Evolutionary conservation across 2,113 vertebrate species (phyloP).

Genomic region (Eclectus roratus): DNA sequence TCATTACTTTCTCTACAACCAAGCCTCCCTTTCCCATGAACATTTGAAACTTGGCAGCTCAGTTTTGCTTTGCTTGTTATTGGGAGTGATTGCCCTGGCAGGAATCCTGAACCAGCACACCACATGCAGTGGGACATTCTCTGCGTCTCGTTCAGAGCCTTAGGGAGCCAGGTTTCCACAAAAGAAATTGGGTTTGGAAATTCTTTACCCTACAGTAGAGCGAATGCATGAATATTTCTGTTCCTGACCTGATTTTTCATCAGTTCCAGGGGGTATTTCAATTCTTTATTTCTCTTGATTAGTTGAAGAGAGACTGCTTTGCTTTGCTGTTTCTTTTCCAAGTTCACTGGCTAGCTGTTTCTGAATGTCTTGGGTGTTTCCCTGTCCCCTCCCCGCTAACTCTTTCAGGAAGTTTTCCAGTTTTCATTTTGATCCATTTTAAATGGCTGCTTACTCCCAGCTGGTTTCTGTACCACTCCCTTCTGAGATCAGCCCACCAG

Average conservation of each 20-base stretch:
- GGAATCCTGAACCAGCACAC: constrained; percentile 44
- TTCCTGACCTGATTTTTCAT: constrained; percentile 49
- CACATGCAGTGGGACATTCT: constrained; percentile 57
- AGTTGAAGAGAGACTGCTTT: background rate
- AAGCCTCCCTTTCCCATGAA: background rate
- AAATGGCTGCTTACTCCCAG: constrained; percentile 5
- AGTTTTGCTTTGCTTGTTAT: constrained; percentile 39
- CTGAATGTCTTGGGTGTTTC: constrained; percentile 38
- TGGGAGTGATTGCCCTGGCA: constrained; percentile 37
- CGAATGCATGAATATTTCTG: constrained; percentile 12
- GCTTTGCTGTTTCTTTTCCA: constrained; percentile 23
- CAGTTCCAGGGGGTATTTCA: constrained; percentile 26
- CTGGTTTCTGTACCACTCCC: constrained; percentile 24
- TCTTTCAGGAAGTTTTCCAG: background rate
- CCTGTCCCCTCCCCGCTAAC: background rate
- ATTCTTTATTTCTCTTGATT: constrained; percentile 32
- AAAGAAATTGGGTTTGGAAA: constrained; percentile 53
- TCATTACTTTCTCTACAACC: background rate
- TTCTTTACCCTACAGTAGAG: constrained; percentile 34
- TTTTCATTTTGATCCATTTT: background rate
- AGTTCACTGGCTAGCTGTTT: background rate
- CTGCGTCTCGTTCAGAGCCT: constrained; percentile 25
- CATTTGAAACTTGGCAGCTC: constrained; percentile 46
- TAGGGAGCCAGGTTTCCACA: constrained; percentile 51
- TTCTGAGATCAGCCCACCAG: constrained; percentile 38